These are phyloP conservation scores for Drosophila leonis DNA, from an alignment of 2,888 invertebrate species.

Conservation along the genomic window DNA sequence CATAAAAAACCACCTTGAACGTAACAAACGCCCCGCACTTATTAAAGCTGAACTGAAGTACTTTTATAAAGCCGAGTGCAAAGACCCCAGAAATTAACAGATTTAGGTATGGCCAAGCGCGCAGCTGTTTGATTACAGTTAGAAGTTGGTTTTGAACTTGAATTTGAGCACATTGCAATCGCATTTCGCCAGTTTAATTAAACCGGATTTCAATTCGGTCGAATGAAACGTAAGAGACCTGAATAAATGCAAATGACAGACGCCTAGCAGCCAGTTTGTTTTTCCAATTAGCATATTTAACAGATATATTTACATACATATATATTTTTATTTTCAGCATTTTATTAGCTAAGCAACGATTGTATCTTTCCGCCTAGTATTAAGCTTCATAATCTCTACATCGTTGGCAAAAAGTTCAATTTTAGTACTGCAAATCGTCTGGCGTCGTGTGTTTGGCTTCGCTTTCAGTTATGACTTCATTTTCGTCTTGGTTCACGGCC, in stretches of 20 bases:
- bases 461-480: conserved; percentile 43
- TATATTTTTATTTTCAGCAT: background rate
- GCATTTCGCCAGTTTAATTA: conserved; percentile 11
- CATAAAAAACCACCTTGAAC: conserved; percentile 40
- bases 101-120: background rate
- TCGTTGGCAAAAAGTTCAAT: background rate
- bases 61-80: conserved; percentile 42
- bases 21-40: conserved; percentile 21
- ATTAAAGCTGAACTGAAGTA: conserved; percentile 20
- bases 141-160: conserved; percentile 46
- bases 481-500: conserved; percentile 18
- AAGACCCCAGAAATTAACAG: conserved; percentile 35
- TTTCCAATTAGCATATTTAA: conserved; percentile 43
- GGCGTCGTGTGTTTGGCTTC: conserved; percentile 28
- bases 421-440: conserved; percentile 17
- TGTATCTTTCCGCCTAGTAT: conserved; percentile 27
- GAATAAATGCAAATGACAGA: conserved; percentile 23
- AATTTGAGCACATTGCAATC: conserved; percentile 20
- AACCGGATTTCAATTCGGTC: conserved; percentile 44
- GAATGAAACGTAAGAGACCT: background rate
- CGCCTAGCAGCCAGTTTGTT: conserved; percentile 9
- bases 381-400: background rate
- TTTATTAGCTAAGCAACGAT: conserved; percentile 21
- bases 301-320: background rate
- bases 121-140: conserved; percentile 27